Base-by-base conservation (phyloP, 2,113 vertebrate genomes). In the Athene noctua region DNA sequence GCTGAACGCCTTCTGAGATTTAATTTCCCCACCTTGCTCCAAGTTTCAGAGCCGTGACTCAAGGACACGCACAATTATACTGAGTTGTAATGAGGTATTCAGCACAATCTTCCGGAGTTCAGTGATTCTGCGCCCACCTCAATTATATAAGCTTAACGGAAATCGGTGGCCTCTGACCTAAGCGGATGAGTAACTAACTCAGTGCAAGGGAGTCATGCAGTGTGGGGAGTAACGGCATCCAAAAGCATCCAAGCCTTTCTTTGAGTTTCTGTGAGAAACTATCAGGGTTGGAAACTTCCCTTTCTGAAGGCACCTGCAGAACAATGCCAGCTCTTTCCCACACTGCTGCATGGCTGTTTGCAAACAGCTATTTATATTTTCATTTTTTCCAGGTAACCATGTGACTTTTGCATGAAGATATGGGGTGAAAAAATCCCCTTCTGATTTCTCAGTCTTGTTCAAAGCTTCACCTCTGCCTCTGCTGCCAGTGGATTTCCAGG, bases 1-100 rank as follows among this genome's bases (percentile, higher is more conserved):
- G 71, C 90, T 75, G 80, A 78, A 84, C 0, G 1, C 61, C 54
- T 71, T 63, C 80, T 10, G 81, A 65, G 62, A 88, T 89, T 94
- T 92, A 79, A 92, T 91, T 96, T 96, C 70, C 68, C 49, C 54
- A 58, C 73, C 40, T 78, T 73, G n/a, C 63, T 92, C 73, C 68
- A 36, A 72, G 73, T 85, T 90, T 61, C 58, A 30, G 81, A 78
- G 78, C 91, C 59, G 84, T 95, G 77, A 85, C 72, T 95, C 92
- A 90, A 94, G 94, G 92, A 61, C 89, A 71, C 17, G 10, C 86
- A 84, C 66, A 73, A 54, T 87, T 87, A 84, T 2, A 63, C 57
- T 12, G 88, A 91, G 80, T n/a, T 4, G 71, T 5, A 66, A 79
- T 36, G 59, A 95, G 61, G 57, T 27, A 52, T 26, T 75, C 57